A percentile compares a stretch with the other conserved stretches of the same genome.
phyloP scores from a whole-genome alignment of 2,113 vertebrate species.

The Lates calcarifer region DNA sequence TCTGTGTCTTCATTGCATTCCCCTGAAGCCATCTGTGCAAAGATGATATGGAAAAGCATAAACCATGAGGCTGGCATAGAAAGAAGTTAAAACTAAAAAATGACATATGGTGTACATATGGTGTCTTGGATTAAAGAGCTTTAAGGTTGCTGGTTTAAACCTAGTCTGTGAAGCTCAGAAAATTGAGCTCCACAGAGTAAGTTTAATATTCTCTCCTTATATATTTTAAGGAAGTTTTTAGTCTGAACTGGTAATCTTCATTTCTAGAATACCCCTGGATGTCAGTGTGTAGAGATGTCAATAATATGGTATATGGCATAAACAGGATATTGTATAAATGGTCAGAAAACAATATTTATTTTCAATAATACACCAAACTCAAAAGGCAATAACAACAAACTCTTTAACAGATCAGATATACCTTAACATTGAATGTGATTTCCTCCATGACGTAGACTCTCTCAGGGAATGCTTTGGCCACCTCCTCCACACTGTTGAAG shows the following conservation, averaged over 20 bases:
- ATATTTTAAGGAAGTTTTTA: too few relatives aligned
- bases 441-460: slow-evolving; percentile 99
- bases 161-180: too few relatives aligned
- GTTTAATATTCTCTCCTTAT: too few relatives aligned
- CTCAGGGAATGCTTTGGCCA: slow-evolving; percentile 99
- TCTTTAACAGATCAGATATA: slow-evolving; percentile 65
- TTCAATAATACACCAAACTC: neutral
- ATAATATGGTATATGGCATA: too few relatives aligned
- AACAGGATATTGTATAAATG: neutral
- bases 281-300: neutral
- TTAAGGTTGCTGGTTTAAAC: too few relatives aligned
- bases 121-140: neutral
- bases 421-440: slow-evolving; percentile 99
- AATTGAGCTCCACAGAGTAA: too few relatives aligned
- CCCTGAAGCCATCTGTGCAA: slow-evolving; percentile 93
- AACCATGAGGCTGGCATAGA: neutral
- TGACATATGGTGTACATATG: neutral
- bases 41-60: neutral
- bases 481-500: slow-evolving; percentile 99
- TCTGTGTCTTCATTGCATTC: slow-evolving; percentile 99
- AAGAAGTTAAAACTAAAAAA: neutral
- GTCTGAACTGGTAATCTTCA: neutral
- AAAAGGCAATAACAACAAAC: neutral
- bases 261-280: neutral
- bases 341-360: neutral